A percentile compares a stretch with the other conserved stretches of the same genome.
phyloP scores from a whole-genome alignment of 2,797 vertebrate genomes.

The Danionella dracula region DNA sequence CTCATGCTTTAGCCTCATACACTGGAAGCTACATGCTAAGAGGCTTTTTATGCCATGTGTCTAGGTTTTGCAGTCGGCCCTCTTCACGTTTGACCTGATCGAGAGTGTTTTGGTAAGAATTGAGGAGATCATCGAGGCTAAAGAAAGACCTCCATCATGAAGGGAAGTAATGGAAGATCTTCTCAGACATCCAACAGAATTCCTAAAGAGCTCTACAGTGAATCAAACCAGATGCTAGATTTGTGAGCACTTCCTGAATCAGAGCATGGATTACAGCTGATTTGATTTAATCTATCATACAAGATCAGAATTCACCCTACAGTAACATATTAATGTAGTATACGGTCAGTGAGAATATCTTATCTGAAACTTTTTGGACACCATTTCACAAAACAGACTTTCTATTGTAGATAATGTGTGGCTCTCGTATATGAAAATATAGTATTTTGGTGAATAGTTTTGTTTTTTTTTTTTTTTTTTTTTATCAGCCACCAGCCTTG shows the following conservation, averaged over 20 bases:
- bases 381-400: too few species aligned
- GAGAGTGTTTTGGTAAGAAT: slow-evolving; percentile 91
- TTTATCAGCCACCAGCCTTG: neutral
- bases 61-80: slow-evolving; percentile 88
- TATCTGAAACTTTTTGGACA: neutral
- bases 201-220: neutral
- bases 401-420: too few species aligned
- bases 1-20: neutral
- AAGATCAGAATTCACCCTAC: neutral
- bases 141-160: slow-evolving; percentile 42
- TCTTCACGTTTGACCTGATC: slow-evolving; percentile 96
- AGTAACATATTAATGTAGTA: neutral
- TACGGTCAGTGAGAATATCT: neutral
- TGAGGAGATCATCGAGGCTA: slow-evolving; percentile 85
- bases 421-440: neutral
- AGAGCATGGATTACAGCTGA: neutral
- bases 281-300: neutral
- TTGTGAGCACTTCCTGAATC: neutral
- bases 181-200: neutral
- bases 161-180: neutral
- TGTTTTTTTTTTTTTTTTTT: too few species aligned
- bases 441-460: neutral
- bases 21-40: neutral
- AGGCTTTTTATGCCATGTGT: neutral
- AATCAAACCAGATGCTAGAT: neutral